Evolutionary conservation across 2,797 vertebrate genomes (phyloP).

Genomic region (Zalophus californianus): DNA sequence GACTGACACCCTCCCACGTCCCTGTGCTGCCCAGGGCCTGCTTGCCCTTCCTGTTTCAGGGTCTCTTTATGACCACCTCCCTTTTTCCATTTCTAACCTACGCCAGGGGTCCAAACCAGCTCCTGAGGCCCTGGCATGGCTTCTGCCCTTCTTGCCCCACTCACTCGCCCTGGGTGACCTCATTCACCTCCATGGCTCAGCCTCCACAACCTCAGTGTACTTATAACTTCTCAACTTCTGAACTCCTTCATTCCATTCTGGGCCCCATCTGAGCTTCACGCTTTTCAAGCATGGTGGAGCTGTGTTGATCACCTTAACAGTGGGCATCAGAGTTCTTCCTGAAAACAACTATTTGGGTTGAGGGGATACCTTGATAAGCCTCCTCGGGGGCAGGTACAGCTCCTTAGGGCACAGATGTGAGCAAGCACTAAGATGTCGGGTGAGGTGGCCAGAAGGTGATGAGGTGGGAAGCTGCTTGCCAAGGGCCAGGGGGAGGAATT

Average conservation of each 20-base stretch:
- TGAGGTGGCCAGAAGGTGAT: not conserved
- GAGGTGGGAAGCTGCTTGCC: not conserved
- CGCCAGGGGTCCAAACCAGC: too few relatives aligned
- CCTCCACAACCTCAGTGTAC: not conserved
- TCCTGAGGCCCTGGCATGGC: not conserved
- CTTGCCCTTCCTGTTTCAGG: not conserved
- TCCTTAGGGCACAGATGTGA: not conserved
- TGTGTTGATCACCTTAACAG: not conserved
- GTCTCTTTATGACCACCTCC: not conserved
- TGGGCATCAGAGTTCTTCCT: not conserved
- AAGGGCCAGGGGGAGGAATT: not conserved
- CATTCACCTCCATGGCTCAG: not conserved
- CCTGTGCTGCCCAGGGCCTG: not conserved
- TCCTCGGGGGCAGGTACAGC: not conserved
- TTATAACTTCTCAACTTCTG: not conserved
- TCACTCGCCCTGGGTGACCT: not conserved
- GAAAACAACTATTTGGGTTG: not conserved
- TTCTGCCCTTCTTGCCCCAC: not conserved
- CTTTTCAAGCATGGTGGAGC: not conserved
- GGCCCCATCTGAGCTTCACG: not conserved
- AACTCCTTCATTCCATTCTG: not conserved
- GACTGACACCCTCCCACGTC: not conserved
- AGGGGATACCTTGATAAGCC: not conserved
- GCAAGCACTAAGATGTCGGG: not conserved
- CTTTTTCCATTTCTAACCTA: not conserved